Base-by-base conservation (phyloP, 2,113 vertebrate genomes). In the Hippolais icterina region DNA sequence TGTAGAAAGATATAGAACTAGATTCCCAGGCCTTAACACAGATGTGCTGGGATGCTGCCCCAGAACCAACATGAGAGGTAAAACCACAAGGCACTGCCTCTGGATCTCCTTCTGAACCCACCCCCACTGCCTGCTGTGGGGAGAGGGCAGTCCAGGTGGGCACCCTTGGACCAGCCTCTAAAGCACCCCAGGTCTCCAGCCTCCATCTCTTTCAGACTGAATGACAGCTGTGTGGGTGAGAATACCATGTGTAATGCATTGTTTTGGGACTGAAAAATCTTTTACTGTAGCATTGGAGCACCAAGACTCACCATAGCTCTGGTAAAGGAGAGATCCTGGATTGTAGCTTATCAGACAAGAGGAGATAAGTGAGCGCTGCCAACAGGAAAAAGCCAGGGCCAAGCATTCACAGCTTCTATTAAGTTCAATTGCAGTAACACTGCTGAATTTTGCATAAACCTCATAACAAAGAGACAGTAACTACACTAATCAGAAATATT, bases 81-180 rank as follows among this genome's bases (percentile, higher is more conserved):
- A 83, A 90, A 22, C 7, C 0, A 0, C 8, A 1, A 57, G 28
- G 25, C 6, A 2, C 22, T 23, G 9, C 13, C 64, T 56, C 37
- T 65, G 31, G 12, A 52, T 2, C 35, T 69, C 12, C 11, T 7
- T 42, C 60, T 60, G 59, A n/a, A 22, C 37, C 44, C 16, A 6
- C 5, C 28, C 18, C 27, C 49, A 15, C 24, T 27, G n/a, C 74
- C 37, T 37, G 76, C 12, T 22, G 3, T 2, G 1, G 12, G 22
- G 20, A 54, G 20, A 54, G 29, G 27, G 11, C 35, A 54, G 18
- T 15, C 17, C 53, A 39, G 29, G 27, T 0, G 3, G 18, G 5
- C 2, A 5, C 23, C 41, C 19, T 53, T 37, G 28, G 29, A 35
- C 6, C 28, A 47, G 42, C 29, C 41, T 56, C 49, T 39, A 72